Evolutionary conservation across 1,140 invertebrate species (phyloP).

Genomic region (Hylaeus anthracinus): DNA sequence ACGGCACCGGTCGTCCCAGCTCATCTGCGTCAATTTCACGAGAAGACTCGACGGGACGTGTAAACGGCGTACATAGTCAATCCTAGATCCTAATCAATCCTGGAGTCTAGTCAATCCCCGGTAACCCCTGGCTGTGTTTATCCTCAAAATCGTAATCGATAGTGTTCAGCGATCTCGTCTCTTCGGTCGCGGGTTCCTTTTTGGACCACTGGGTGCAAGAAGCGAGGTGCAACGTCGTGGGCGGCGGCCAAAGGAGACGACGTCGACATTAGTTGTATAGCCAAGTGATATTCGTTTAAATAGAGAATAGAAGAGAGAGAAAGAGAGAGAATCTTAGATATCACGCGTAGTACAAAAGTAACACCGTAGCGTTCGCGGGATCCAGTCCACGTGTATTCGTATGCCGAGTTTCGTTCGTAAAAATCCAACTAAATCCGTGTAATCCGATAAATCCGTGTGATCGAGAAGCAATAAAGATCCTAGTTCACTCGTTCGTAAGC

Average conservation of each 20-base stretch:
- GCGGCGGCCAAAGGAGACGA: background rate
- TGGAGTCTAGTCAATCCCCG: conserved; percentile 52
- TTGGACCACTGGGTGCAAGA: background rate
- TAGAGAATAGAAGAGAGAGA: background rate
- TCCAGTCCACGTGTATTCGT: background rate
- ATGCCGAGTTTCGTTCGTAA: too few relatives aligned
- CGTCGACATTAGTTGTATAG: conserved; percentile 35
- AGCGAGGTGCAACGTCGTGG: background rate
- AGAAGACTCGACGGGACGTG: conserved; percentile 4
- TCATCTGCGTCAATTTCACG: conserved; percentile 11
- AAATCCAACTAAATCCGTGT: background rate
- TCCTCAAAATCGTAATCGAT: conserved; percentile 63
- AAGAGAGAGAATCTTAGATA: background rate
- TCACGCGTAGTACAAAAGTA: conserved; percentile 33
- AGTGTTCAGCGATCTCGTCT: conserved; percentile 68
- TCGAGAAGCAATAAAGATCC: conserved; percentile 38
- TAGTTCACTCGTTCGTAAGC: background rate
- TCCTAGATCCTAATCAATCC: too few relatives aligned
- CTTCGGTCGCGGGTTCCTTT: too few relatives aligned
- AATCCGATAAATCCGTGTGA: conserved; percentile 11
- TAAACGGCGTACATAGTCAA: too few relatives aligned
- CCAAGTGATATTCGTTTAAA: conserved; percentile 13
- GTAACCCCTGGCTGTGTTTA: conserved; percentile 61
- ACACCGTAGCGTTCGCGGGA: background rate
- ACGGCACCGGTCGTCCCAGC: conserved; percentile 15